Evolutionary conservation across 2,888 invertebrate species (phyloP), one percentile per base, ranked within the genome.

Genomic region (Drosophila testacea): DNA sequence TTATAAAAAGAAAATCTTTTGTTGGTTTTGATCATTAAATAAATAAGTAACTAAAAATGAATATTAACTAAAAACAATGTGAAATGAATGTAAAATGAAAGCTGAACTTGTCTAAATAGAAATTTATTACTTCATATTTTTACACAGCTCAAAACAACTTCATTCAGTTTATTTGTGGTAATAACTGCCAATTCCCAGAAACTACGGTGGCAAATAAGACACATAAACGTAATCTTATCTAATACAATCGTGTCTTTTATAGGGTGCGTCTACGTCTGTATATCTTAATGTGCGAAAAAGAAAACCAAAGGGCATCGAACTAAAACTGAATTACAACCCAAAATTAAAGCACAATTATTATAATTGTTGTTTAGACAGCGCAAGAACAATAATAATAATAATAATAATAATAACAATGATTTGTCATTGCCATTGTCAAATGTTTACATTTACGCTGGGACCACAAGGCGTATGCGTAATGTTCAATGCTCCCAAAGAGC

Each of bases 401-500:
- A 38, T 6, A 34, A 30, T 42, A 44, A 41, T 6, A 51, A 55
- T 6, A 48, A 54, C 27, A 38, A 50, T 44, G 47, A 64, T 47
- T 51, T 60, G 42, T 69, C 69, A 61, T 56, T 57, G 67, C 10
- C 38, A 46, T 44, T 47, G 42, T 54, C 55, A 52, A 74, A 54
- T 77, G 57, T 81, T 73, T 67, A 39, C 64, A 57, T 34, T 62
- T 30, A 7, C 6, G 0, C 6, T 4, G 30, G 62, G 41, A 32
- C 54, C 38, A 78, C 71, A 51, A 11, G 63, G 28, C 86, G 82
- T 83, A 83, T 86, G 67, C 69, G 69, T 61, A 67, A 86, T 81
- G 60, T 65, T 46, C 39, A 65, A 61, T 66, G 61, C 51, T 52
- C 64, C 54, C 44, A 38, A 7, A 4, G 28, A 13, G 36, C 27